Evolutionary conservation across 2,113 vertebrate genomes (phyloP).

Genomic region (Entomyzon cyanotis): DNA sequence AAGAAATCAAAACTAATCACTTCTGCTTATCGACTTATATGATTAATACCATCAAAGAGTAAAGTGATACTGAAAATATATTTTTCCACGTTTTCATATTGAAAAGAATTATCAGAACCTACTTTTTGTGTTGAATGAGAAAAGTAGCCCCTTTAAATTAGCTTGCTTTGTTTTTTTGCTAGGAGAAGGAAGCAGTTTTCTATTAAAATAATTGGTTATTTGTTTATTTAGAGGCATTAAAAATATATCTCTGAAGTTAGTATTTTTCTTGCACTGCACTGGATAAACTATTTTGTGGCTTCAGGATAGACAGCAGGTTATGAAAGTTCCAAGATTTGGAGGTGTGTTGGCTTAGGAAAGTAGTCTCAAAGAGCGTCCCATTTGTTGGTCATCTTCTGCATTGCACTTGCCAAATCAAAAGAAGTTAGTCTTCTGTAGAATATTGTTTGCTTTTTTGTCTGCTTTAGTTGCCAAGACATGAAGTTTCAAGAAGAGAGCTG

Average conservation of each 20-base stretch:
- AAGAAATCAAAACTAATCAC: background rate
- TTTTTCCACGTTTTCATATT: background rate
- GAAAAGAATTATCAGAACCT: background rate
- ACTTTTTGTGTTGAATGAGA: background rate
- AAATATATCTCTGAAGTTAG: background rate
- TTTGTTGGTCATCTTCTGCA: background rate
- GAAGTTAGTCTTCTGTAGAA: background rate
- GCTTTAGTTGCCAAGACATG: background rate
- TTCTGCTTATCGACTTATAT: background rate
- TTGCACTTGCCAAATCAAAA: background rate
- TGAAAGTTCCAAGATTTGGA: background rate
- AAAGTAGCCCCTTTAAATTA: background rate
- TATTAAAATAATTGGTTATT: background rate
- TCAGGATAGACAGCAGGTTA: background rate
- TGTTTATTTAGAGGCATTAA: background rate
- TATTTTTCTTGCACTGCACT: background rate
- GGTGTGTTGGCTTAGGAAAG: background rate
- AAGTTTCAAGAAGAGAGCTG: background rate
- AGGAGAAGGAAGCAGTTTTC: background rate
- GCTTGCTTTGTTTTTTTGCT: background rate
- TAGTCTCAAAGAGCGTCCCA: background rate
- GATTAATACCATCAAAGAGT: background rate
- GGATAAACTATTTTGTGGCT: background rate
- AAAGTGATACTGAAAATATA: background rate
- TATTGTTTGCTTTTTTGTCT: conserved; percentile 15